A percentile compares a stretch with the other conserved stretches of the same genome.
Conservation (phyloP, 1,140 invertebrate genomes). For the Aporrectodea caliginosa region DNA sequence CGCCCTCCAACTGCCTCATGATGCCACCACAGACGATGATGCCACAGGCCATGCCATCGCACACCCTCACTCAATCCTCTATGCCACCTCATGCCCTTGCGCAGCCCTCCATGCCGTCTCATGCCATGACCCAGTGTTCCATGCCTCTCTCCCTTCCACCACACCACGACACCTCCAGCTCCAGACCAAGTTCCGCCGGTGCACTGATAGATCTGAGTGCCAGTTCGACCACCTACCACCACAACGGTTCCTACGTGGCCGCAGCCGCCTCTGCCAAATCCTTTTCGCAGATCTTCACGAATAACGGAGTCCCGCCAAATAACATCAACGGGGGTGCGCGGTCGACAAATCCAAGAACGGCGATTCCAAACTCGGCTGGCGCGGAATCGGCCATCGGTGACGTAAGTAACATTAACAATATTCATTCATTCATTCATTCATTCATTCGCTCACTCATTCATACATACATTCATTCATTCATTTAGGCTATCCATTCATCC, state of each 20-base stretch:
- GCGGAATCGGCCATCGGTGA: too few relatives aligned
- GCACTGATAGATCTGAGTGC: slow-evolving; percentile 19
- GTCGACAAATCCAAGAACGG: too few relatives aligned
- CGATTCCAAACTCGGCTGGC: too few relatives aligned
- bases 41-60: not conserved
- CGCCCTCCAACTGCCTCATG: not conserved
- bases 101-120: not conserved
- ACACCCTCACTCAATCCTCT: not conserved
- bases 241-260: not conserved
- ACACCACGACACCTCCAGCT: not conserved
- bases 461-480: too few relatives aligned
- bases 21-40: not conserved
- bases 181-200: slow-evolving; percentile 7
- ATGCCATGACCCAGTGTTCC: not conserved
- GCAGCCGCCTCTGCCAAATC: too few relatives aligned
- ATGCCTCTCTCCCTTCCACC: not conserved
- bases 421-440: too few relatives aligned
- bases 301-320: too few relatives aligned
- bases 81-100: not conserved
- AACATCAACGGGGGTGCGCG: too few relatives aligned
- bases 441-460: too few relatives aligned
- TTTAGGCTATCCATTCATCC: too few relatives aligned
- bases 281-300: too few relatives aligned
- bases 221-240: not conserved
- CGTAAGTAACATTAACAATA: too few relatives aligned